Evolutionary conservation across 2,888 invertebrate genomes (phyloP).

Genomic region (Lobophora halterata): DNA sequence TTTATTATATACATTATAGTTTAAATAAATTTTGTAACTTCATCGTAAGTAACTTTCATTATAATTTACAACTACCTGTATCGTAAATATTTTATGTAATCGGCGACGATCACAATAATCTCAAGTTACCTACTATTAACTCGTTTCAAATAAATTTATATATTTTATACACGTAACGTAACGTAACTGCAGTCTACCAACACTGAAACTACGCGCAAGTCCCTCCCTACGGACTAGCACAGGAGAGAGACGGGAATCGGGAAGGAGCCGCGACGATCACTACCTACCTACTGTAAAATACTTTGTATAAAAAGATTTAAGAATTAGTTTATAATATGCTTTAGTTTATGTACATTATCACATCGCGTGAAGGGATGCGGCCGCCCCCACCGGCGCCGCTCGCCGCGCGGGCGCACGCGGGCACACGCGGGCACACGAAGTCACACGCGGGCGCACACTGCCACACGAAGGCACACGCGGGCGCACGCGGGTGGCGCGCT

Average conservation of each 20-base stretch:
- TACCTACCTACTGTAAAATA: slow-evolving; percentile 39
- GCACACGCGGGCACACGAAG: no score
- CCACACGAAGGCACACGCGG: no score
- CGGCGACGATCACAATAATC: slow-evolving; percentile 51
- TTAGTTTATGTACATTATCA: slow-evolving; percentile 65
- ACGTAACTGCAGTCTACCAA: slow-evolving; percentile 16
- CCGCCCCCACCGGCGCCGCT: neutral
- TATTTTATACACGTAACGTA: slow-evolving; percentile 5
- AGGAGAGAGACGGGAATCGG: slow-evolving; percentile 30
- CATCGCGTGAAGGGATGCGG: slow-evolving; percentile 51
- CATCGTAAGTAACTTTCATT: slow-evolving; percentile 47
- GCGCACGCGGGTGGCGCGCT: slow-evolving; percentile 17
- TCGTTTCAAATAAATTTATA: slow-evolving; percentile 23
- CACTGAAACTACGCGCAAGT: slow-evolving; percentile 13
- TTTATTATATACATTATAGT: slow-evolving; percentile 65
- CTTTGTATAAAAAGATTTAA: slow-evolving; percentile 65
- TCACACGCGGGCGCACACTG: neutral
- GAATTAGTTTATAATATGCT: slow-evolving; percentile 43
- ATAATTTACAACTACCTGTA: slow-evolving; percentile 56
- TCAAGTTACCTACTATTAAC: slow-evolving; percentile 44
- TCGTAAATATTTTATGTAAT: slow-evolving; percentile 30
- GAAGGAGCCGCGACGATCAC: slow-evolving; percentile 27
- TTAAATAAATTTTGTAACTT: slow-evolving; percentile 57
- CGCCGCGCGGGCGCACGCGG: neutral
- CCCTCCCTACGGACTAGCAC: slow-evolving; percentile 8